Evolutionary conservation across 92 coral and sea anemone species (phyloP).

Genomic region (Plumapathes pennacea): DNA sequence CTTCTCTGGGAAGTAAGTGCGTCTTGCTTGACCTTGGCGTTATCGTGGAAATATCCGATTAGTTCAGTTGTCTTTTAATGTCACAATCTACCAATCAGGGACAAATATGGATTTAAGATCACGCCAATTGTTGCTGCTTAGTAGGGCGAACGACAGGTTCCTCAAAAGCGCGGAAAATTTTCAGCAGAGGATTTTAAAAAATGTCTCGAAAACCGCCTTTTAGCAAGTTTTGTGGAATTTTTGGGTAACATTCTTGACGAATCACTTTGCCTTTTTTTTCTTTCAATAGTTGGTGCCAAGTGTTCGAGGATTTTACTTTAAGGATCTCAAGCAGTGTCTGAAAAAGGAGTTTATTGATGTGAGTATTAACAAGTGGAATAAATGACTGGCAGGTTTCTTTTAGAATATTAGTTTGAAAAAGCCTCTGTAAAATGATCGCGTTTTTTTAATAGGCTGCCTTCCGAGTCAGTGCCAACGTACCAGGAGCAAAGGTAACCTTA

Average conservation of each 20-base stretch:
- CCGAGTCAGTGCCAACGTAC: slow-evolving; percentile 90
- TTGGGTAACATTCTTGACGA: too few species aligned
- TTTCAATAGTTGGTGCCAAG: slow-evolving; percentile 75
- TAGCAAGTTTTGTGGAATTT: too few species aligned
- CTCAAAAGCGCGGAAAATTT: too few species aligned
- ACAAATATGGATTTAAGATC: not conserved
- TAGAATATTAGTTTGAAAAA: not conserved
- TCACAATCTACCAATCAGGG: not conserved
- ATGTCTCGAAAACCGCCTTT: too few species aligned
- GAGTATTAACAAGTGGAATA: slow-evolving; percentile 17
- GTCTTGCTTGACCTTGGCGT: too few species aligned
- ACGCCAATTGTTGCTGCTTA: not conserved
- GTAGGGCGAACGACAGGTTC: too few species aligned
- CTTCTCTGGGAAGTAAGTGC: slow-evolving; percentile 89
- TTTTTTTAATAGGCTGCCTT: slow-evolving; percentile 67
- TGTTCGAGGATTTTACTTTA: slow-evolving; percentile 82
- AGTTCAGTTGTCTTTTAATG: not conserved
- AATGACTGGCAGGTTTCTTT: not conserved
- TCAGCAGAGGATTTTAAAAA: too few species aligned
- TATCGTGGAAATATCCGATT: too few species aligned
- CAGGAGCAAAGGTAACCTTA: slow-evolving; percentile 83
- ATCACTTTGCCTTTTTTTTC: too few species aligned
- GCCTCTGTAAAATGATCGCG: not conserved
- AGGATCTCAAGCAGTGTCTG: slow-evolving; percentile 92
- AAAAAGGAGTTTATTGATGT: slow-evolving; percentile 95